Evolutionary conservation across 2,888 invertebrate genomes (phyloP).

Genomic region (Eugnorisma glareosa): DNA sequence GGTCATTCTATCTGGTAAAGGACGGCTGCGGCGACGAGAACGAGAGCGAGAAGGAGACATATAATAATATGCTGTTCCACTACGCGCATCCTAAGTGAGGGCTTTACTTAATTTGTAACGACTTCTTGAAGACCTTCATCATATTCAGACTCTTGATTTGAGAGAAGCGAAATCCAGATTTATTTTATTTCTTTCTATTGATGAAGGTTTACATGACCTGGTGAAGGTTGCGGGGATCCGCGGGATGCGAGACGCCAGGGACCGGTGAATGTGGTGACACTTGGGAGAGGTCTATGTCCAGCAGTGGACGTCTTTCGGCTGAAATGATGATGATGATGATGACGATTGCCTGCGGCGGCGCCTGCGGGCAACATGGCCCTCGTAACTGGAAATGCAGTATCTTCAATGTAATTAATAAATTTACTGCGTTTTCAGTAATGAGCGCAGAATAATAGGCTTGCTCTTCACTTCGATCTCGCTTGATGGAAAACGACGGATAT

Average conservation of each 20-base stretch:
- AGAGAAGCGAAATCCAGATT: not conserved
- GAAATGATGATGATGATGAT: too few relatives aligned
- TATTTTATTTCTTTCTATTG: not conserved
- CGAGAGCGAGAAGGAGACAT: constrained; percentile 65
- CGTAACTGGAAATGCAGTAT: not conserved
- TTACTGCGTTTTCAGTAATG: not conserved
- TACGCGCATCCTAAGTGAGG: constrained; percentile 74
- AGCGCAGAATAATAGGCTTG: too few relatives aligned
- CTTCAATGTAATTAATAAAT: not conserved
- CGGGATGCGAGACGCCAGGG: too few relatives aligned
- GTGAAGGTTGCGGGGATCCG: too few relatives aligned
- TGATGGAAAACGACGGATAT: not conserved
- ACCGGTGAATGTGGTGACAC: too few relatives aligned
- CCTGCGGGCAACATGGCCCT: not conserved
- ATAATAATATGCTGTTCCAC: constrained; percentile 75
- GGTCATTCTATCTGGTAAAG: constrained; percentile 70
- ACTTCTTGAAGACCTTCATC: not conserved
- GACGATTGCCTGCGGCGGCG: too few relatives aligned
- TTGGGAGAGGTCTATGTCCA: too few relatives aligned
- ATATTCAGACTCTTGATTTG: not conserved
- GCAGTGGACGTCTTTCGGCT: too few relatives aligned
- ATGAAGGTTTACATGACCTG: too few relatives aligned
- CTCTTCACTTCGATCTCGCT: not conserved
- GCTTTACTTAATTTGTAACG: not conserved
- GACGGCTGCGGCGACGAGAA: constrained; percentile 73